Conservation (phyloP, 2,797 vertebrate species). For the Spondyliosoma cantharus region DNA sequence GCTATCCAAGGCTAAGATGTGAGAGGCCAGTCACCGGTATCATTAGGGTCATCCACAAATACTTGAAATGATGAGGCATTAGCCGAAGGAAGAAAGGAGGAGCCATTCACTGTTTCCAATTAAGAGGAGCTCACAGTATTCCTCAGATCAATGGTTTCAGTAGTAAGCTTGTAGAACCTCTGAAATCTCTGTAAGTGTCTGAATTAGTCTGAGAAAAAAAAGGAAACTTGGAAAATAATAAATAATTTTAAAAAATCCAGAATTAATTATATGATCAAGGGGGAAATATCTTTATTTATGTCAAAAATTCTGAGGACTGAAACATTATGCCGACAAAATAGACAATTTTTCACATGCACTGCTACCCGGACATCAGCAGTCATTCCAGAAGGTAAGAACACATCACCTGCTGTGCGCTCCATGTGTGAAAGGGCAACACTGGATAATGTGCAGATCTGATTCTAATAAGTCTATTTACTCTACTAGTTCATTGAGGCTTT, state of each 20-base stretch:
- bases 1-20: constrained; percentile 12
- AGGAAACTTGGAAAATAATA: constrained; percentile 10
- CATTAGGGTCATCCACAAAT: constrained; percentile 12
- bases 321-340: not conserved
- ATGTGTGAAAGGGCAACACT: too few species aligned
- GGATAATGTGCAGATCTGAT: too few species aligned
- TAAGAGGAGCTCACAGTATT: constrained; percentile 45
- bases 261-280: constrained; percentile 5
- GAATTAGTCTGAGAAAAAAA: constrained; percentile 18
- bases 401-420: too few species aligned
- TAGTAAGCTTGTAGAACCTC: constrained; percentile 52
- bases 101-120: constrained; percentile 53
- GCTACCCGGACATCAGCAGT: too few species aligned
- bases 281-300: not conserved
- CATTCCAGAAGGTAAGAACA: too few species aligned
- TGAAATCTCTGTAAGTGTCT: constrained; percentile 44
- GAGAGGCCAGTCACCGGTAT: not conserved
- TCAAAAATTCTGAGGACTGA: not conserved
- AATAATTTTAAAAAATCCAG: constrained; percentile 5
- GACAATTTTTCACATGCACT: too few species aligned
- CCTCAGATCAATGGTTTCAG: constrained; percentile 62
- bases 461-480: too few species aligned
- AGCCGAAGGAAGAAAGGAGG: constrained; percentile 26
- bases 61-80: constrained; percentile 24
- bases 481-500: not conserved